phyloP scores from a whole-genome alignment of 2,113 vertebrate species.

The Eulacestoma nigropectus region DNA sequence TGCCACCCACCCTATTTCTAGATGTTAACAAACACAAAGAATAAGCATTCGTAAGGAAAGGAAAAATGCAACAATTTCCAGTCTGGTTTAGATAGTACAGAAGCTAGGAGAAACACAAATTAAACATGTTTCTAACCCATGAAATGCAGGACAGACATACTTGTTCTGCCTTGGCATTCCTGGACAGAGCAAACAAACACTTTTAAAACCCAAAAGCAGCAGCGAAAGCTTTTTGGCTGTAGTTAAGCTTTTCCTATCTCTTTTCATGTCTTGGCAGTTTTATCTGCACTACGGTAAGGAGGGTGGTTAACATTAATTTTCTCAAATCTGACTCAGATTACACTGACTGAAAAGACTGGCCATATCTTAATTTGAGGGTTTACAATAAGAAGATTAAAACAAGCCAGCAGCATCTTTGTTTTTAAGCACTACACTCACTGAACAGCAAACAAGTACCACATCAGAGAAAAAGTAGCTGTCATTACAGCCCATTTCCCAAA shows the following conservation, averaged over 20 bases:
- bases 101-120: not conserved
- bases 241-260: not conserved
- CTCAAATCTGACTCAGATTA: not conserved
- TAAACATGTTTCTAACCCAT: not conserved
- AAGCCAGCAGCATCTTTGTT: not conserved
- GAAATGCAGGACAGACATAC: not conserved
- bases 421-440: not conserved
- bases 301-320: not conserved
- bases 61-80: not conserved
- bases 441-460: not conserved
- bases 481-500: not conserved
- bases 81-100: not conserved
- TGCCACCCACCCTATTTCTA: not conserved
- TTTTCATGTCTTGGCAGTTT: not conserved
- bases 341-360: not conserved
- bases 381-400: not conserved
- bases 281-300: not conserved
- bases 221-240: not conserved
- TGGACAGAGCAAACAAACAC: not conserved
- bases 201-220: not conserved
- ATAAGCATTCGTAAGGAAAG: not conserved
- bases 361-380: constrained; percentile 3
- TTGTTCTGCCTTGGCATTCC: not conserved
- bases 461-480: not conserved
- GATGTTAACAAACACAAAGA: not conserved